A percentile compares a stretch with the other conserved stretches of the same genome.
These are phyloP conservation scores for Pteropus alecto DNA, from an alignment of 2,113 vertebrate genomes.

Conservation along the genomic window DNA sequence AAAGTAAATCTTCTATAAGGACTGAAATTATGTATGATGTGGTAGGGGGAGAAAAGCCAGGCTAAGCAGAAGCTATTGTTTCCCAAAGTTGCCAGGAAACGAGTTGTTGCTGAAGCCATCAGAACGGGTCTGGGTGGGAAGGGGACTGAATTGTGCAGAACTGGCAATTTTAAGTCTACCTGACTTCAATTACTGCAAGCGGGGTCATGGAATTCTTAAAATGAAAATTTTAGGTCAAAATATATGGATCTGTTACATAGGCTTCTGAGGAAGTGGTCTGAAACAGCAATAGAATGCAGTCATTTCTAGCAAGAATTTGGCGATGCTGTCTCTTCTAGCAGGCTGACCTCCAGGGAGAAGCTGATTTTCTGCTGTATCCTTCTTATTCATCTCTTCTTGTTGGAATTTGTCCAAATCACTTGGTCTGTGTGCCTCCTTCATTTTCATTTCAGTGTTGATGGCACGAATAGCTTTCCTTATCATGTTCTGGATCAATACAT, in stretches of 20 bases:
- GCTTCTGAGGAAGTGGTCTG: neutral
- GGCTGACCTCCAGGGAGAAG: neutral
- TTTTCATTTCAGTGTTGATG: neutral
- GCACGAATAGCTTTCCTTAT: neutral
- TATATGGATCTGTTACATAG: neutral
- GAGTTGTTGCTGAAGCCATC: neutral
- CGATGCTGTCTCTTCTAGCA: neutral
- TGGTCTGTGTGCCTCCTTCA: neutral
- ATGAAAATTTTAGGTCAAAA: neutral
- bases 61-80: neutral
- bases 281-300: neutral
- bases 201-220: constrained; percentile 16
- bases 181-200: neutral
- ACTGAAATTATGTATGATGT: neutral
- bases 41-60: neutral
- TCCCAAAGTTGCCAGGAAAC: neutral
- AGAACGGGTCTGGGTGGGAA: neutral
- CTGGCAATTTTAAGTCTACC: neutral
- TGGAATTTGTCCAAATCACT: neutral
- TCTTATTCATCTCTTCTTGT: neutral
- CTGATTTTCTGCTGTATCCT: neutral
- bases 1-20: neutral
- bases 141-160: neutral
- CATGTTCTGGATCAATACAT: neutral
- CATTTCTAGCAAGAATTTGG: neutral